These are phyloP conservation scores for Candoia aspera DNA, from an alignment of 2,113 vertebrate species.

Conservation along the genomic window DNA sequence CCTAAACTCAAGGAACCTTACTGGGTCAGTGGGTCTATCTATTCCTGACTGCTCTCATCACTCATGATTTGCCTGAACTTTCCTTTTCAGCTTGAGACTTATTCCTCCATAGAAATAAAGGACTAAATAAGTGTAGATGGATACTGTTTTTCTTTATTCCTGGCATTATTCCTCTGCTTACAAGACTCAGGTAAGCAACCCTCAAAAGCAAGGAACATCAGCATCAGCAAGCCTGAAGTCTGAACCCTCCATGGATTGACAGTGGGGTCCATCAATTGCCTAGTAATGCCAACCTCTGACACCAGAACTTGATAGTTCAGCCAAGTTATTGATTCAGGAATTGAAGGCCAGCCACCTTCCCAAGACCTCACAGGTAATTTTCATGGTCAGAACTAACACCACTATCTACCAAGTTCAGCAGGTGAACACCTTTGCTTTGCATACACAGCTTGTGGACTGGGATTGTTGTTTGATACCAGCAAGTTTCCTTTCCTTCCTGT, in stretches of 20 bases:
- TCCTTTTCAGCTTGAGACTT: background rate
- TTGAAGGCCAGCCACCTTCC: background rate
- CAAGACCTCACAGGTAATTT: background rate
- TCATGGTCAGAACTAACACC: background rate
- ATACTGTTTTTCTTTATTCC: background rate
- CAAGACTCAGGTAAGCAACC: background rate
- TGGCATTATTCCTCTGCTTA: background rate
- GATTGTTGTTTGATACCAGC: no score
- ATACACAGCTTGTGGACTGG: background rate
- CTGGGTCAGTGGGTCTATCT: background rate
- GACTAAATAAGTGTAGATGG: background rate
- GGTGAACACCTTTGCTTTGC: background rate
- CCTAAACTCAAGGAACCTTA: background rate
- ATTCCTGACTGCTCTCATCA: background rate
- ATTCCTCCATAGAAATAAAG: background rate
- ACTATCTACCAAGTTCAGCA: background rate
- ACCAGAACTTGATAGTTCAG: background rate
- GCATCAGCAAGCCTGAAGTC: background rate
- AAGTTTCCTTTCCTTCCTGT: background rate
- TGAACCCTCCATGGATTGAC: background rate
- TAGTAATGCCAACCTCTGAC: background rate
- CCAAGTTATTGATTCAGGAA: background rate
- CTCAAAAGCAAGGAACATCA: background rate
- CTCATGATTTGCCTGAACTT: background rate
- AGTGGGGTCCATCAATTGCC: background rate